A percentile compares a stretch with the other conserved stretches of the same genome.
Conservation (phyloP, 2,888 invertebrate genomes). For the Zaprionus lineosus region DNA sequence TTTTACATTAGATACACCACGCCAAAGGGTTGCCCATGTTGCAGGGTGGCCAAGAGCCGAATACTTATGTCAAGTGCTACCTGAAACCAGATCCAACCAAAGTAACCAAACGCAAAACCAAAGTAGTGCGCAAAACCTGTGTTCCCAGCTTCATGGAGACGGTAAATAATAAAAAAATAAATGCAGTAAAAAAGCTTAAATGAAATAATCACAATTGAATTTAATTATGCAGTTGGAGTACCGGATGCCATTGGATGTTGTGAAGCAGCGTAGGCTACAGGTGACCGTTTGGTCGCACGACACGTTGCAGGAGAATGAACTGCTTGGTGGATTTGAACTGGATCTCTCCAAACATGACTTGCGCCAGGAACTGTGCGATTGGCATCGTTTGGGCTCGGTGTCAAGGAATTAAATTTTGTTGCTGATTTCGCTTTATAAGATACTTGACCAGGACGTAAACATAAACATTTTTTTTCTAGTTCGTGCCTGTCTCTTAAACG, state of each 20-base stretch:
- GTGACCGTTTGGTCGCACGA: slow-evolving; percentile 98
- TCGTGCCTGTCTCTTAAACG: slow-evolving; percentile 71
- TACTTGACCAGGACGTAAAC: no score
- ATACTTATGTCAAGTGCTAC: slow-evolving; percentile 95
- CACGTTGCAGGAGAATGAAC: slow-evolving; percentile 95
- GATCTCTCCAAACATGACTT: slow-evolving; percentile 89
- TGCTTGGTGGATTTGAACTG: slow-evolving; percentile 95
- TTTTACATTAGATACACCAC: slow-evolving; percentile 86
- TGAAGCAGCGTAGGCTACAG: slow-evolving; percentile 90
- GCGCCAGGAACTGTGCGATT: slow-evolving; percentile 90
- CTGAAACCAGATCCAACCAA: slow-evolving; percentile 95
- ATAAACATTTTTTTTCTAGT: no score
- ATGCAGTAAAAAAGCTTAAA: no score
- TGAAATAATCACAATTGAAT: neutral
- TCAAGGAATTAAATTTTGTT: slow-evolving; percentile 65
- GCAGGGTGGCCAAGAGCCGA: slow-evolving; percentile 91
- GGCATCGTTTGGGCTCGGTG: slow-evolving; percentile 89
- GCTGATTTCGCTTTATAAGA: slow-evolving; percentile 1
- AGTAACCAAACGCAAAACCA: slow-evolving; percentile 97
- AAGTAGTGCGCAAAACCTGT: slow-evolving; percentile 94
- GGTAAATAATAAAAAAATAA: no score
- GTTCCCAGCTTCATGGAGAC: slow-evolving; percentile 99
- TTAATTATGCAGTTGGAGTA: slow-evolving; percentile 89
- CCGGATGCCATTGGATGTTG: slow-evolving; percentile 90
- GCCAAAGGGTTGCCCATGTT: slow-evolving; percentile 93